Base-by-base conservation (phyloP, 2,113 vertebrate genomes). In the Coregonus clupeaformis region DNA sequence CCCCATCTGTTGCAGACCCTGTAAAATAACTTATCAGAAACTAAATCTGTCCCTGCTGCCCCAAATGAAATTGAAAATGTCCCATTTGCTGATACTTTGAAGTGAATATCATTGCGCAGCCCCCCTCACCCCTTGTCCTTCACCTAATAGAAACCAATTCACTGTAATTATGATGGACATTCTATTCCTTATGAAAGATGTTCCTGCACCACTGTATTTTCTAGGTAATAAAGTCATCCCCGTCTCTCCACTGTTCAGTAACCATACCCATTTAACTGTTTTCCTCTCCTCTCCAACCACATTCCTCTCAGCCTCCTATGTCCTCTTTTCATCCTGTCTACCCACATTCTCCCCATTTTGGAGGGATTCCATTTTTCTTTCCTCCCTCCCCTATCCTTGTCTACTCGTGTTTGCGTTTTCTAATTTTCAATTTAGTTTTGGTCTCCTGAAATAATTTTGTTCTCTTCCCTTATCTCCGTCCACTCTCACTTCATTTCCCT, bases 51-150 rank as follows among this genome's bases (percentile, higher is more conserved):
- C 36, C 9, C 27, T 32, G 65, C 65, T 68, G 36, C 67, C 20
- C 67, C 3, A 68, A 45, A 22, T 47, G 42, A 45, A 45, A 32
- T 65, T 62, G 32, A 22, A 47, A 11, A 68, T 68, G 3, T 45
- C 67, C 67, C 20, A 24, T 68, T 67, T 68, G 20, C 67, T 49
- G 67, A 68, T 68, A 47, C 6, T 32, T 20, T 68, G 20, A 68
- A 68, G 47, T 68, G 32, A 24, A 68, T 68, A 25, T 68, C 30
- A 68, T 47, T 68, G 42, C 1, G n/a, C 42, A 47, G 42, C 36
- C 42, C 20, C 67, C 20, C 22, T 25, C 12, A 47, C 18, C 67
- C 22, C 67, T 68, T 42, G 67, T n/a, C 11, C 67, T 25, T 4
- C 22, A 47, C 36, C 67, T 47, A 68, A 68, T 68, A 68, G n/a